Base-by-base conservation (phyloP, 2,113 vertebrate species). In the Microcebus griseorufus region DNA sequence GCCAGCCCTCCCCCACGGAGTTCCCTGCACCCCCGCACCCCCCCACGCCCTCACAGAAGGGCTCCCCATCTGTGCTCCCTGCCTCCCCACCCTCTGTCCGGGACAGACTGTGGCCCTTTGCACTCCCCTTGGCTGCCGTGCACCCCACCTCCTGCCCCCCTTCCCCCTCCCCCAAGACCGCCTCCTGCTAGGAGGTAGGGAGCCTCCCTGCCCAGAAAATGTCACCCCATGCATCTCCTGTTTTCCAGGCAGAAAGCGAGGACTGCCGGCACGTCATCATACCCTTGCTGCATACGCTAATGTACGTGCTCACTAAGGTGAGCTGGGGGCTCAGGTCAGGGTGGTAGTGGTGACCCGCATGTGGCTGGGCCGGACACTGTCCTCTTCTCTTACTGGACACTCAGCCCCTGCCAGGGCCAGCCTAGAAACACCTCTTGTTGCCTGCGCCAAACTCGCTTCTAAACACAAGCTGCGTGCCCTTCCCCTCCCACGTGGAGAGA, bases 271-370 rank as follows among this genome's bases (percentile, higher is more conserved):
- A 97, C 18, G 97, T 98, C 98, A 99, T 99, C 97, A 99, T 99
- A 53, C 99, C 99, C 12, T 96, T 99, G 98, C 98, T 99, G 82
- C 99, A 99, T 98, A 99, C 99, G 0, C 98, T 99, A 73, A 99
- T 99, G 99, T 99, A 99, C 20, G 98, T 99, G 73, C 91, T 99
- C 83, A 98, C 99, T 58, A 99, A 99, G 99, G 99, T 99, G 98
- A 98, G 98, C 94, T 0, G 79, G 98, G 64, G 34, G 18, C 51
- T 29, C 64, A 34, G 0, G 0, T 34, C 29, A 13, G 39, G 93
- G n/a, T 3, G 32, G 1, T 51, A 3, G 4, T 55, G 81, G 83
- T 27, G 55, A 72, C 0, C 32, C 29, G 4, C 4, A 0, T 2
- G 79, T 25, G 6, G 14, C n/a, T 5, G 76, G 48, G 58, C 27